Conservation (phyloP, 2,113 vertebrate species). For the Uria aalge region DNA sequence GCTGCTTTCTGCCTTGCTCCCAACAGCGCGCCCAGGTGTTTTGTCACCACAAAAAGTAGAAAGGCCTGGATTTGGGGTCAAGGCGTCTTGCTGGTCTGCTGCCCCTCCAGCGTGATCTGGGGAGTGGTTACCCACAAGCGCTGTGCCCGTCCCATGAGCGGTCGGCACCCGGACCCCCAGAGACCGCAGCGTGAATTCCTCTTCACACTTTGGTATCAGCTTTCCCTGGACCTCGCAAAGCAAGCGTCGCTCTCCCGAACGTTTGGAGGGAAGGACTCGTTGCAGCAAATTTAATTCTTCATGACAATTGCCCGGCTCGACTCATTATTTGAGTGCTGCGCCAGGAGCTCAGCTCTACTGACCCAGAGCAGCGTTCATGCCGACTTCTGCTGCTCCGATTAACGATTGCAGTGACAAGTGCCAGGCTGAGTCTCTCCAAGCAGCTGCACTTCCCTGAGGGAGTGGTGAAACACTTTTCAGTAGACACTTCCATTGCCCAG, state of each 20-base stretch:
- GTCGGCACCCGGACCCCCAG: fast-evolving
- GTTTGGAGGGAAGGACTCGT: background rate
- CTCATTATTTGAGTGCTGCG: background rate
- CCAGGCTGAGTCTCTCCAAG: background rate
- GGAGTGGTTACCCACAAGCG: fast-evolving
- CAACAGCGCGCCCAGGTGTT: fast-evolving
- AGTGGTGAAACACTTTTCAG: background rate
- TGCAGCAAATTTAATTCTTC: background rate
- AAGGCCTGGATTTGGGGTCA: background rate
- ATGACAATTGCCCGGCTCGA: background rate
- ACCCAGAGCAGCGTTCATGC: background rate
- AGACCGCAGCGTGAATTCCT: fast-evolving
- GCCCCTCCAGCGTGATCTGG: fast-evolving
- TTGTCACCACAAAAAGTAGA: background rate
- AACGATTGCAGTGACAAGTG: background rate
- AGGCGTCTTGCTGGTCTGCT: background rate
- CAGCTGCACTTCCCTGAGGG: background rate
- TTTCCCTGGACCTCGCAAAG: background rate
- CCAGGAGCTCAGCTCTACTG: background rate
- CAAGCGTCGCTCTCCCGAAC: fast-evolving
- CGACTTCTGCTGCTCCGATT: background rate
- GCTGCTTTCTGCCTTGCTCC: background rate
- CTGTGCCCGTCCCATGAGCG: fast-evolving
- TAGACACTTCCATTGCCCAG: background rate
- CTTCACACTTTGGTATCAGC: fast-evolving